A percentile compares a stretch with the other conserved stretches of the same genome.
phyloP scores from a whole-genome alignment of 2,797 vertebrate species.

The Darevskia mixta region DNA sequence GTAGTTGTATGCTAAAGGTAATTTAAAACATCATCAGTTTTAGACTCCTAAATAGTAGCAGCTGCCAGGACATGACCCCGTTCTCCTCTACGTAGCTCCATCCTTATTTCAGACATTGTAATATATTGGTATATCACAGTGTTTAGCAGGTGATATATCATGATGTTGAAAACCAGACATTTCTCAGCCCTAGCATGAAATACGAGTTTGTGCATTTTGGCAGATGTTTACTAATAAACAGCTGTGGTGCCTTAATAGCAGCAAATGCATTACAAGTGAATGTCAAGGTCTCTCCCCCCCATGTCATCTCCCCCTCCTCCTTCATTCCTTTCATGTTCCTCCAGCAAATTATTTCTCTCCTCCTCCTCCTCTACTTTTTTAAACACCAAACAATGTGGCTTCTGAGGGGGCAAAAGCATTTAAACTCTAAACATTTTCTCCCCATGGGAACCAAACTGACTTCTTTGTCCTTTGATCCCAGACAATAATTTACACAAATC shows the following conservation, averaged over 20 bases:
- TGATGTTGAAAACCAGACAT: too few species aligned
- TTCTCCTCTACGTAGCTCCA: too few species aligned
- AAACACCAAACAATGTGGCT: slow-evolving; percentile 22
- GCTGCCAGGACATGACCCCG: too few species aligned
- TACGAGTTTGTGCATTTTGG: neutral
- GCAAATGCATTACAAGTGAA: neutral
- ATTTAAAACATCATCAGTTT: too few species aligned
- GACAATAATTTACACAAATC: slow-evolving; percentile 13
- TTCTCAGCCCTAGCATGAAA: neutral
- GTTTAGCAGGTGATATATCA: too few species aligned
- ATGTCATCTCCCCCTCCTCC: neutral
- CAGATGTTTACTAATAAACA: neutral
- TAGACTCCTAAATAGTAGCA: too few species aligned
- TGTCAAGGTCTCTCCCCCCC: neutral
- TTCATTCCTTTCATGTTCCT: slow-evolving; percentile 11
- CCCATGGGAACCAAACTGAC: neutral
- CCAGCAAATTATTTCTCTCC: neutral
- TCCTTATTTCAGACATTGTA: too few species aligned
- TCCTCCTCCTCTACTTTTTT: slow-evolving; percentile 3
- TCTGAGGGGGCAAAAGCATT: neutral
- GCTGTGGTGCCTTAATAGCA: neutral
- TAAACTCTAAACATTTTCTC: slow-evolving; percentile 13
- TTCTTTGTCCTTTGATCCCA: neutral
- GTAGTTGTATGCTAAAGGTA: too few species aligned
- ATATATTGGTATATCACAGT: too few species aligned